These are phyloP conservation scores for Diplodus sargus DNA, from an alignment of 2,797 vertebrate genomes.

Conservation along the genomic window DNA sequence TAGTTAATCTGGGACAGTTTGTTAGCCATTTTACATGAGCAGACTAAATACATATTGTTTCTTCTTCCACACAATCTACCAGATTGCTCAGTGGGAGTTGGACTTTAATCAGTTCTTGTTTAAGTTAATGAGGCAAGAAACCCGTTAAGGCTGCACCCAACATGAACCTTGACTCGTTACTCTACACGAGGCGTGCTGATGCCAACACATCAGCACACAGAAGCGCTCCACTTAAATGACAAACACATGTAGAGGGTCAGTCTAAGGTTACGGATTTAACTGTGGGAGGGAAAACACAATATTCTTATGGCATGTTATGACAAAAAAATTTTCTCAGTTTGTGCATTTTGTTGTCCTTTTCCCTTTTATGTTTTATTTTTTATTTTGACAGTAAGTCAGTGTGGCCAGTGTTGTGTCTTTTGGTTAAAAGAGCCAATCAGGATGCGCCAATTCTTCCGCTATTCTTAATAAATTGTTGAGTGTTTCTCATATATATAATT, in stretches of 20 bases:
- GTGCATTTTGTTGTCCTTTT: background rate
- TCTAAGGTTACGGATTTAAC: background rate
- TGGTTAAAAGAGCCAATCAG: background rate
- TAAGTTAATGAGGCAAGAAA: constrained; percentile 28
- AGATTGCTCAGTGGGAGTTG: background rate
- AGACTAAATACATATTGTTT: background rate
- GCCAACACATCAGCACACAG: background rate
- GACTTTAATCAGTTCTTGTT: constrained; percentile 30
- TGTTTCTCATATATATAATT: constrained; percentile 22
- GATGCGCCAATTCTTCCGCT: too few relatives aligned
- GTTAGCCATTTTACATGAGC: background rate
- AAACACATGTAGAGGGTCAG: background rate
- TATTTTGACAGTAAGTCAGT: background rate
- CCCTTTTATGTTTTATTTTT: background rate
- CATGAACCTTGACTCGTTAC: constrained; percentile 14
- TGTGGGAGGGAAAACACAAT: background rate
- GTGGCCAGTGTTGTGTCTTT: background rate
- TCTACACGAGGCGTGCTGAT: background rate
- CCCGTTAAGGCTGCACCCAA: constrained; percentile 8
- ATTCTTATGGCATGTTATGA: background rate
- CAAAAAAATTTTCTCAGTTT: background rate
- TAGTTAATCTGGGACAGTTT: background rate
- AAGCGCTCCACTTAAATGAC: background rate
- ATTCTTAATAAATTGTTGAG: background rate
- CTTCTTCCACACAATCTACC: background rate